A percentile compares a stretch with the other conserved stretches of the same genome.
Conservation (phyloP, 2,888 invertebrate genomes). For the Dastarcus helophoroides region DNA sequence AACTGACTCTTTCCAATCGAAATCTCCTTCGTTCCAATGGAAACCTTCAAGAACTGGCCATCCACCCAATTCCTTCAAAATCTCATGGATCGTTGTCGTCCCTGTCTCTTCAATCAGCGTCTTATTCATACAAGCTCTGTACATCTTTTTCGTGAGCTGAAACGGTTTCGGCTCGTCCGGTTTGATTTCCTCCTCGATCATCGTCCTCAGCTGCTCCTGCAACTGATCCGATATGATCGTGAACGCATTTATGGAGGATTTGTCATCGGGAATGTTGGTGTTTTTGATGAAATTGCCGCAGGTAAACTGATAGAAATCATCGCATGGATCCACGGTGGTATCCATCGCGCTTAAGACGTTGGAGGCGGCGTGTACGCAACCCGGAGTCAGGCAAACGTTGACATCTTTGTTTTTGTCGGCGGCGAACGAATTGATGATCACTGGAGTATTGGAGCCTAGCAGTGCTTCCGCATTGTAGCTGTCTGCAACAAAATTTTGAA, state of each 20-base stretch:
- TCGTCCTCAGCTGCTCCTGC: conserved; percentile 54
- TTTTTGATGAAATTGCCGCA: conserved; percentile 64
- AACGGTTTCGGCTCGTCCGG: conserved; percentile 58
- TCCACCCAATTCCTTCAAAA: conserved; percentile 72
- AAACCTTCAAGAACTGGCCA: conserved; percentile 85
- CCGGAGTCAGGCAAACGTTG: conserved; percentile 56
- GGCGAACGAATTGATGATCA: conserved; percentile 19
- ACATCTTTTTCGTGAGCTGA: conserved; percentile 67
- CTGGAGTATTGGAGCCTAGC: conserved; percentile 10
- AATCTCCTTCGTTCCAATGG: conserved; percentile 56
- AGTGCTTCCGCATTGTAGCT: conserved; percentile 13
- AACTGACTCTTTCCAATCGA: conserved; percentile 73
- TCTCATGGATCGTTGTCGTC: conserved; percentile 55
- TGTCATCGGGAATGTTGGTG: conserved; percentile 70
- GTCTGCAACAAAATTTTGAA: conserved; percentile 3
- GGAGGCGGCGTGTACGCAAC: conserved; percentile 73
- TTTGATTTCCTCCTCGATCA: conserved; percentile 54
- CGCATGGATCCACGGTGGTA: conserved; percentile 59
- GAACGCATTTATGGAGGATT: conserved; percentile 66
- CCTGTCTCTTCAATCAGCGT: conserved; percentile 72
- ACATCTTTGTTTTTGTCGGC: conserved; percentile 24
- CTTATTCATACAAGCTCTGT: conserved; percentile 80
- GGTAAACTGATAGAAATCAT: conserved; percentile 71
- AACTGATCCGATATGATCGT: conserved; percentile 63
- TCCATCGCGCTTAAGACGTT: conserved; percentile 62